A percentile compares a stretch with the other conserved stretches of the same genome.
Conservation (phyloP, 2,797 vertebrate genomes). For the Pangasius mekongensis region DNA sequence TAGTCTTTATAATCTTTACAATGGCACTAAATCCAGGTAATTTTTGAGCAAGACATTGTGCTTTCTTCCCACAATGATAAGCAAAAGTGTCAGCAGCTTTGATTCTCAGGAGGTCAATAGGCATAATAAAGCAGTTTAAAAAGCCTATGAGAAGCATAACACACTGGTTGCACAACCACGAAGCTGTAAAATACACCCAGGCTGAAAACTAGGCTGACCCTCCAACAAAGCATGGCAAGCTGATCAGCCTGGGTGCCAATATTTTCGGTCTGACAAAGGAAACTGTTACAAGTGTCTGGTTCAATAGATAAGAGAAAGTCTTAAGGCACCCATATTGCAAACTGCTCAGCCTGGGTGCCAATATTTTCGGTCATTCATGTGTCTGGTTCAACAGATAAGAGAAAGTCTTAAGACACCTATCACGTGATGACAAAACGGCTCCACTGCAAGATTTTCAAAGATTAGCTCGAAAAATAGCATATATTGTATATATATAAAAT, state of each 20-base stretch:
- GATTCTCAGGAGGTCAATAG: slow-evolving; percentile 34
- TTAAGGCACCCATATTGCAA: not conserved
- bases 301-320: not conserved
- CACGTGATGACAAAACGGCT: slow-evolving; percentile 1
- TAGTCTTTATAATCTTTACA: slow-evolving; percentile 20
- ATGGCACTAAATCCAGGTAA: not conserved
- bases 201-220: not conserved
- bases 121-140: slow-evolving; percentile 43
- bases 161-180: slow-evolving; percentile 5
- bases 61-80: slow-evolving; percentile 18
- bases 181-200: slow-evolving; percentile 2
- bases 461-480: not conserved
- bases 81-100: slow-evolving; percentile 13
- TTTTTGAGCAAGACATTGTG: slow-evolving; percentile 26
- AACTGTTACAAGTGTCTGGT: not conserved
- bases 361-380: not conserved
- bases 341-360: not conserved
- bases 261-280: not conserved
- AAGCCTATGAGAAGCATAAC: slow-evolving; percentile 31
- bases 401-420: not conserved
- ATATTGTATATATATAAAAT: not conserved
- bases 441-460: not conserved
- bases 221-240: not conserved
- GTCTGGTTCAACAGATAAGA: slow-evolving; percentile 9
- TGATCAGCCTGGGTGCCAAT: not conserved